These are phyloP conservation scores for Drosophila suzukii DNA, from an alignment of 1,140 invertebrate genomes.

Conservation along the genomic window DNA sequence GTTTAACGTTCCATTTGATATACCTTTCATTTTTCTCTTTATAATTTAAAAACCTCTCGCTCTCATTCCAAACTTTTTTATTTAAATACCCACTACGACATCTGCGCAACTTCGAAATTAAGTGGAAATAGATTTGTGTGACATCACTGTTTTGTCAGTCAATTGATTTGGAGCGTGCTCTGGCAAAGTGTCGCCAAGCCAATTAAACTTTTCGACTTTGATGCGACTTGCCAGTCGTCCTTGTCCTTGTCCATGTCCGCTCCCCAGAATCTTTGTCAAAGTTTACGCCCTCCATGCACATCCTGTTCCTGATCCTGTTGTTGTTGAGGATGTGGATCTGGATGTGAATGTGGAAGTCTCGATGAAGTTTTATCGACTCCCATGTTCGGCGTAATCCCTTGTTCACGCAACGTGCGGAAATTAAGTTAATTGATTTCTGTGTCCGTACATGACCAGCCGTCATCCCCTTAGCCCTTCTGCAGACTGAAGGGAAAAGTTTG, in stretches of 20 bases:
- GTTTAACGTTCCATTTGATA: too few relatives aligned
- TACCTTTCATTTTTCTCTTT: too few relatives aligned
- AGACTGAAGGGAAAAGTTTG: slow-evolving; percentile 57
- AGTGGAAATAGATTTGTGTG: slow-evolving; percentile 4
- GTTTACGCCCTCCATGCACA: slow-evolving; percentile 64
- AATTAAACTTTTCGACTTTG: slow-evolving; percentile 73
- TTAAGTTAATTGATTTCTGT: slow-evolving; percentile 84
- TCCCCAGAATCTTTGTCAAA: slow-evolving; percentile 34
- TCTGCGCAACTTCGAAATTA: background rate
- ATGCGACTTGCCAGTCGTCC: slow-evolving; percentile 16
- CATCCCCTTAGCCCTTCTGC: slow-evolving; percentile 27
- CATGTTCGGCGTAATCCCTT: slow-evolving; percentile 19
- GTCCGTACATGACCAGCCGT: slow-evolving; percentile 77
- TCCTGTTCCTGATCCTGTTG: slow-evolving; percentile 49
- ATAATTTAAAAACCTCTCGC: too few relatives aligned
- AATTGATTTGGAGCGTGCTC: slow-evolving; percentile 55
- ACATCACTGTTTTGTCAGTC: slow-evolving; percentile 20
- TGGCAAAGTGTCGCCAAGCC: slow-evolving; percentile 61
- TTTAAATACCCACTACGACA: background rate
- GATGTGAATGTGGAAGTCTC: slow-evolving; percentile 47
- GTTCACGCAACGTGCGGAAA: slow-evolving; percentile 78
- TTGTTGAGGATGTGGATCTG: slow-evolving; percentile 1
- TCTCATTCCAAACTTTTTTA: background rate
- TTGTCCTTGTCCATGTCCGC: background rate
- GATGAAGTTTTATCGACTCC: slow-evolving; percentile 77